Evolutionary conservation across 2,888 invertebrate genomes (phyloP), one percentile per base, ranked within the genome.

Genomic region (Serripes groenlandicus): DNA sequence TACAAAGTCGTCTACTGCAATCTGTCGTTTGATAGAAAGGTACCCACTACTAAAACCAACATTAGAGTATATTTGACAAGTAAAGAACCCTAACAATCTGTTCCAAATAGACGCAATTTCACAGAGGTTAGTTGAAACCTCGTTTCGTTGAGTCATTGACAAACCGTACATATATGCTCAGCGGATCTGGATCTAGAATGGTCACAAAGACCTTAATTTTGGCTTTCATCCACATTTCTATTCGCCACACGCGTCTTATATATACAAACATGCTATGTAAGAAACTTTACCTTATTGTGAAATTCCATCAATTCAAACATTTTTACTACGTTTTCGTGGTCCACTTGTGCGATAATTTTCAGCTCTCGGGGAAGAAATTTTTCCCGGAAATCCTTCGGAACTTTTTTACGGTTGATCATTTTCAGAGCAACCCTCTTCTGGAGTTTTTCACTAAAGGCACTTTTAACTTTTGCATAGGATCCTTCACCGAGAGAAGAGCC

Each of bases 341-440:
- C 96, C 62, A 98, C 94, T 88, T 96, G 96, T 58, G 96, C 96
- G 75, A 97, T 95, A 72, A 97, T 96, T 89, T 97, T 97, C 81
- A 98, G 95, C 94, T 98, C 98, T 77, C 98, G 96, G 0, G 97
- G 97, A 79, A 98, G 95, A 94, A 98, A 98, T 94, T 97, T 97
- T 52, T 96, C 96, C 23, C 97, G 96, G 91, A 97, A 97, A 93
- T 97, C 97, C 89, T 96, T 96, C 0, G 97, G 97, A 0, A 97
- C 97, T 91, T 96, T 96, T 83, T 90, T 93, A 32, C 87, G 85
- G 93, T 97, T 97, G 75, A 97, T 96, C 93, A 98, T 97, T 95
- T 97, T 97, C 75, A 93, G 78, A 0, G 90, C 92, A 15, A 93
- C 91, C 9, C 91, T 76, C 60, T 87, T 89, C 72, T 92, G 89